Percentiles rank a stretch among this genome's conserved stretches.
These are phyloP conservation scores for Indicator maculatus DNA, from an alignment of 2,113 vertebrate species.

Conservation along the genomic window DNA sequence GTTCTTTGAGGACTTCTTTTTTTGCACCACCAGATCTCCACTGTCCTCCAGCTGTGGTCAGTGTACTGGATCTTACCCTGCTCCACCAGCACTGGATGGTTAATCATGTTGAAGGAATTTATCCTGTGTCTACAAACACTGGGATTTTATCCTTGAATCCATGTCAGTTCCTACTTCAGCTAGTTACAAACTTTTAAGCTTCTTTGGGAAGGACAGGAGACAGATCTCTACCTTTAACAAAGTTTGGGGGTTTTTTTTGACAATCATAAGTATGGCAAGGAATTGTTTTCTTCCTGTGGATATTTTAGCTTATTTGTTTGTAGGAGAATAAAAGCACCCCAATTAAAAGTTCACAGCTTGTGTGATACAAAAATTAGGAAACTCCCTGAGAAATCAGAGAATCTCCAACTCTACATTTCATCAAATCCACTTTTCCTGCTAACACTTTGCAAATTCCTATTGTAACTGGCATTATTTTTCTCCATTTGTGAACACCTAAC, in stretches of 20 bases:
- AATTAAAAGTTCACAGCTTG: not conserved
- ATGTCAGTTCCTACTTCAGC: not conserved
- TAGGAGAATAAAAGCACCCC: not conserved
- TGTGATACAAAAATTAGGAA: not conserved
- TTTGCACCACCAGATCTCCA: not conserved
- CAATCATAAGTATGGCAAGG: not conserved
- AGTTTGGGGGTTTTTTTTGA: not conserved
- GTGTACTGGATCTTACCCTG: not conserved
- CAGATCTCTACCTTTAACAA: not conserved
- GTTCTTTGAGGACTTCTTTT: not conserved
- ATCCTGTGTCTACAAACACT: accelerated
- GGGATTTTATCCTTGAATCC: not conserved
- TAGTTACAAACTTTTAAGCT: not conserved
- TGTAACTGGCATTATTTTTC: constrained; percentile 62
- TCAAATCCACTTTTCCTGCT: constrained; percentile 22
- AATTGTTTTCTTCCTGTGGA: not conserved
- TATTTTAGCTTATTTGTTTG: not conserved
- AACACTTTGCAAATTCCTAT: constrained; percentile 55
- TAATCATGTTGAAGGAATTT: not conserved
- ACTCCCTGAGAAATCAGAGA: not conserved
- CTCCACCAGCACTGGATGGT: not conserved
- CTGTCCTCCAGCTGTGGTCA: accelerated
- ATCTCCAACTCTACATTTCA: constrained; percentile 40
- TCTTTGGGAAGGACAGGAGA: not conserved
- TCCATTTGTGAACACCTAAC: constrained; percentile 2